Percentiles rank a stretch among this genome's conserved stretches.
These are phyloP conservation scores for Aethina tumida DNA, from an alignment of 1,140 invertebrate genomes.

Conservation along the genomic window DNA sequence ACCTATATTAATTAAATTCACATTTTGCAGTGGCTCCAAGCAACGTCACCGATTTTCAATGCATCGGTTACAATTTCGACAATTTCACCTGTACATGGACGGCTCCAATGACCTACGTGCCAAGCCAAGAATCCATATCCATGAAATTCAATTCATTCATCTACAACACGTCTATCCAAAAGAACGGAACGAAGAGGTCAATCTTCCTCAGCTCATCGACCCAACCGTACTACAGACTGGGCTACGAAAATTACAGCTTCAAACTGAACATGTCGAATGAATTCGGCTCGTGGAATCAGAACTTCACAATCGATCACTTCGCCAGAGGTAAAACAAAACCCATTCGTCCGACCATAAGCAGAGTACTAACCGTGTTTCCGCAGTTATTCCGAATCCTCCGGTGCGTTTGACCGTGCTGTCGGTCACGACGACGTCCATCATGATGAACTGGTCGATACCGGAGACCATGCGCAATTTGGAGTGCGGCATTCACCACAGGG, in stretches of 20 bases:
- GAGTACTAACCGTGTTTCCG: too few species aligned
- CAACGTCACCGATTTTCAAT: conserved; percentile 49
- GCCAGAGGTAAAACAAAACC: conserved; percentile 47
- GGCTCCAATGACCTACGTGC: conserved; percentile 37
- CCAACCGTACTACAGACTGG: conserved; percentile 49
- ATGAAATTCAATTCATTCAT: conserved; percentile 33
- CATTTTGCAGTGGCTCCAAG: conserved; percentile 39
- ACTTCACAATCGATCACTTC: conserved; percentile 49
- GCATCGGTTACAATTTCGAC: conserved; percentile 56
- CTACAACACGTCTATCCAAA: neutral
- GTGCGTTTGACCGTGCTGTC: conserved; percentile 42
- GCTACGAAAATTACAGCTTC: conserved; percentile 46
- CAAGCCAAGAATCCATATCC: conserved; percentile 47
- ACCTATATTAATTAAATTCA: too few species aligned
- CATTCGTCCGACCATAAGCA: too few species aligned
- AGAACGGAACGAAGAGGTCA: conserved; percentile 23
- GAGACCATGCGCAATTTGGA: conserved; percentile 48
- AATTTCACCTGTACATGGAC: conserved; percentile 55
- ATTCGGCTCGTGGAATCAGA: conserved; percentile 40
- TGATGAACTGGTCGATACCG: conserved; percentile 48
- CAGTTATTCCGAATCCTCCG: conserved; percentile 50
- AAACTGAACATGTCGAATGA: conserved; percentile 42
- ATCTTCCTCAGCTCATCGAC: conserved; percentile 47
- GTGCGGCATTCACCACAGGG: conserved; percentile 45
- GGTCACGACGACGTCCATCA: conserved; percentile 45